Evolutionary conservation across 2,113 vertebrate genomes (phyloP).

Genomic region (Alligator mississippiensis): DNA sequence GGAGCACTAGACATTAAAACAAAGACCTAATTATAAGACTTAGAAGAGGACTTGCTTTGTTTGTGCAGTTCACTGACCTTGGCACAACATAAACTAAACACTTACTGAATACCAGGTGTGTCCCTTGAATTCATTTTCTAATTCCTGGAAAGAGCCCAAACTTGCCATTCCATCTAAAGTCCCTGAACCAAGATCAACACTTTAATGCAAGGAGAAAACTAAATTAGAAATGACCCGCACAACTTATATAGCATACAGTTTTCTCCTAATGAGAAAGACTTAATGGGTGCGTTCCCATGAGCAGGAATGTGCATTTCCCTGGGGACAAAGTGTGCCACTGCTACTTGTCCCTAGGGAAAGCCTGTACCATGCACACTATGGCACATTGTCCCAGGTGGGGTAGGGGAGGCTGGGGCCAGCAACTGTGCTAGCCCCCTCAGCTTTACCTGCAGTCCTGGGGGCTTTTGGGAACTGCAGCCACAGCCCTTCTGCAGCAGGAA

Average conservation of each 20-base stretch:
- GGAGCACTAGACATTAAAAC: not conserved
- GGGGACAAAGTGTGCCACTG: too few relatives aligned
- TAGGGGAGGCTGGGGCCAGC: too few relatives aligned
- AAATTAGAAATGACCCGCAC: not conserved
- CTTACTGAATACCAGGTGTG: not conserved
- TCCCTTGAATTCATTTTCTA: slow-evolving; percentile 4
- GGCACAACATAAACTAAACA: not conserved
- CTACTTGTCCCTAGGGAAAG: not conserved
- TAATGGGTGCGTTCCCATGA: too few relatives aligned
- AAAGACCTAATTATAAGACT: not conserved
- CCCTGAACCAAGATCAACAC: slow-evolving; percentile 12
- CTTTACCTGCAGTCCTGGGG: too few relatives aligned
- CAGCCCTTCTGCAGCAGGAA: too few relatives aligned
- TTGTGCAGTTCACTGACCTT: slow-evolving; percentile 1
- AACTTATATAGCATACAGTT: accelerated
- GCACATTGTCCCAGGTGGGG: too few relatives aligned
- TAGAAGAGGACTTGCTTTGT: not conserved
- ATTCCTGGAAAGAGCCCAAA: slow-evolving; percentile 8
- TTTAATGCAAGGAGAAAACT: not conserved
- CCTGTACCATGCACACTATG: too few relatives aligned
- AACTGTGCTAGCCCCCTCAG: too few relatives aligned
- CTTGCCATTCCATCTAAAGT: not conserved
- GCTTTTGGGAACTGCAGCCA: too few relatives aligned
- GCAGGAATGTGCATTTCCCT: too few relatives aligned
- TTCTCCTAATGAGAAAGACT: not conserved